Percentiles rank a stretch among this genome's conserved stretches.
Evolutionary conservation across 2,113 vertebrate species (phyloP).

Genomic region (pig (Sus scrofa)): DNA sequence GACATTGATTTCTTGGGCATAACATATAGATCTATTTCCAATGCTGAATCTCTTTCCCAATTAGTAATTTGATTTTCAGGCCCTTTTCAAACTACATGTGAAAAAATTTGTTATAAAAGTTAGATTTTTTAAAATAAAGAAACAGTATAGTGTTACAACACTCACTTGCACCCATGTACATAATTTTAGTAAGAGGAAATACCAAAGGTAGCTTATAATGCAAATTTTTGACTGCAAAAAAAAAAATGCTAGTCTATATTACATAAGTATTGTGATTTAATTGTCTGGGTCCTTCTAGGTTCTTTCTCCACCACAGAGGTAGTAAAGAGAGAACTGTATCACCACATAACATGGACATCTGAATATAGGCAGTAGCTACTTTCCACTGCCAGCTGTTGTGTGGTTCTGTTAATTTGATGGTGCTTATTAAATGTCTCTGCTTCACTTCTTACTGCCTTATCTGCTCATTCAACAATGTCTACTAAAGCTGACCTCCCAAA

Average conservation of each 20-base stretch:
- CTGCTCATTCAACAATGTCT: background rate
- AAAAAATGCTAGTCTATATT: background rate
- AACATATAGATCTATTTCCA: background rate
- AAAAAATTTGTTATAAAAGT: conserved; percentile 47
- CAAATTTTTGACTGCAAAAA: background rate
- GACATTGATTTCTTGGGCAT: background rate
- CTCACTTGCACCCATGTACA: background rate
- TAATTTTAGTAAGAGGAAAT: conserved; percentile 51
- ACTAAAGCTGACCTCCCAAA: background rate
- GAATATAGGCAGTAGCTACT: background rate
- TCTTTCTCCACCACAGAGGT: conserved; percentile 1
- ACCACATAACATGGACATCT: conserved; percentile 20
- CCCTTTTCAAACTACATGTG: conserved; percentile 26
- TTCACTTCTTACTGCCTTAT: conserved; percentile 10
- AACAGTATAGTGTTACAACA: background rate
- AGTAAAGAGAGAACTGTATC: conserved; percentile 21
- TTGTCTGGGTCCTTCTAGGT: background rate
- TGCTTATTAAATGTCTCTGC: conserved; percentile 31
- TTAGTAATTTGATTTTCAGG: conserved; percentile 43
- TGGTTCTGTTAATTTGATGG: background rate
- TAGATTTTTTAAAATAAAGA: conserved; percentile 36
- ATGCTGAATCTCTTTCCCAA: conserved; percentile 9
- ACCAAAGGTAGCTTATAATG: background rate
- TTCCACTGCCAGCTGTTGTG: background rate
- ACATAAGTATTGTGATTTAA: conserved; percentile 30